These are phyloP conservation scores for Orthosia incerta DNA, from an alignment of 2,888 invertebrate genomes.

Conservation along the genomic window DNA sequence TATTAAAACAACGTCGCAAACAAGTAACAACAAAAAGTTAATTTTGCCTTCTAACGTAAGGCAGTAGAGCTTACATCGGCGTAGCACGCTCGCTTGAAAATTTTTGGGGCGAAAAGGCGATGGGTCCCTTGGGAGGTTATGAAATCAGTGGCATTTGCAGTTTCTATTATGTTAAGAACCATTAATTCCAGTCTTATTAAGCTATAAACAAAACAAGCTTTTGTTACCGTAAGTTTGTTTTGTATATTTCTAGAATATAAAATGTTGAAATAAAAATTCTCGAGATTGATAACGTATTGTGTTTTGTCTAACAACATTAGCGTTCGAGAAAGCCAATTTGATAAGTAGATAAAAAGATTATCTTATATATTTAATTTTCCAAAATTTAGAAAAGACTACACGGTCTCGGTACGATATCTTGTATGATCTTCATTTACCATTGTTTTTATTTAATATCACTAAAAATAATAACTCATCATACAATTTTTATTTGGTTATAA, in stretches of 20 bases:
- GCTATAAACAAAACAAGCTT: slow-evolving; percentile 88
- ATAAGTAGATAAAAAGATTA: background rate
- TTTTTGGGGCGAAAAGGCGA: slow-evolving; percentile 89
- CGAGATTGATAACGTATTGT: background rate
- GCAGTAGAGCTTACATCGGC: slow-evolving; percentile 69
- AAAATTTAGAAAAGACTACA: too few relatives aligned
- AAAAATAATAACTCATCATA: too few relatives aligned
- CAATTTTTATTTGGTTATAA: too few relatives aligned
- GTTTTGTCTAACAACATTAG: background rate
- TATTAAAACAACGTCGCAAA: slow-evolving; percentile 78
- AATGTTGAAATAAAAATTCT: slow-evolving; percentile 9
- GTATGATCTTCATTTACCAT: too few relatives aligned
- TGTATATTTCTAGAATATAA: slow-evolving; percentile 30
- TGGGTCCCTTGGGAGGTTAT: slow-evolving; percentile 91
- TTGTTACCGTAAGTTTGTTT: slow-evolving; percentile 72
- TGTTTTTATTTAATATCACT: too few relatives aligned
- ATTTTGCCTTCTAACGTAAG: slow-evolving; percentile 69
- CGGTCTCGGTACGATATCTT: too few relatives aligned
- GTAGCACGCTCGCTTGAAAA: slow-evolving; percentile 60
- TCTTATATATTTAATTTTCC: background rate
- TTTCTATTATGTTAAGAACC: slow-evolving; percentile 91
- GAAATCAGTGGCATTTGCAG: slow-evolving; percentile 93
- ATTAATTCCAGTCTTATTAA: slow-evolving; percentile 90
- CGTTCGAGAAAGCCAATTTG: background rate
- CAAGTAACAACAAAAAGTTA: slow-evolving; percentile 38